Conservation (phyloP, 1,140 invertebrate species). For the Drosophila kohkoa region DNA sequence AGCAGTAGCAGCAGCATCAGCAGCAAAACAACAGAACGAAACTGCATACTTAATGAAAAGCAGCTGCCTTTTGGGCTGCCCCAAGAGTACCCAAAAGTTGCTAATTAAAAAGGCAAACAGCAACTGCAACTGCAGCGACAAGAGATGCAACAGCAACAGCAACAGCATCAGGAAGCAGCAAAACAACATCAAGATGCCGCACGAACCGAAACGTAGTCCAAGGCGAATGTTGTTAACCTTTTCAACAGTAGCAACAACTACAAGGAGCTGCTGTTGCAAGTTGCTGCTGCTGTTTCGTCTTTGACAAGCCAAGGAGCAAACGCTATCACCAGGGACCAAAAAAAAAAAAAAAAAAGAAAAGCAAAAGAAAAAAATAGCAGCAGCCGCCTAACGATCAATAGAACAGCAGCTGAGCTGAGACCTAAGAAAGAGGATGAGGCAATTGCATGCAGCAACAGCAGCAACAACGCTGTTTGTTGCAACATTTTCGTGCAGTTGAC, state of each 20-base stretch:
- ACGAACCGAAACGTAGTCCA: slow-evolving; percentile 67
- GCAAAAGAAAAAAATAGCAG: slow-evolving; percentile 28
- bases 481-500: slow-evolving; percentile 81
- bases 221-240: slow-evolving; percentile 77
- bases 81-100: slow-evolving; percentile 78
- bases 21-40: slow-evolving; percentile 41
- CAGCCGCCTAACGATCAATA: slow-evolving; percentile 79
- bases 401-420: slow-evolving; percentile 67
- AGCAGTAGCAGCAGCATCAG: slow-evolving; percentile 3
- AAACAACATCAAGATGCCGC: slow-evolving; percentile 80
- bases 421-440: slow-evolving; percentile 53
- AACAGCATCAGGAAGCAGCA: slow-evolving; percentile 59
- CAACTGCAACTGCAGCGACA: slow-evolving; percentile 41
- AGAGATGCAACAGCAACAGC: slow-evolving; percentile 24
- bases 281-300: slow-evolving; percentile 43
- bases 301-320: slow-evolving; percentile 82
- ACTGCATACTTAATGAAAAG: slow-evolving; percentile 77
- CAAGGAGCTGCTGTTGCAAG: slow-evolving; percentile 58
- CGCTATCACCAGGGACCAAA: slow-evolving; percentile 79
- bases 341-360: slow-evolving; percentile 45
- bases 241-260: slow-evolving; percentile 52
- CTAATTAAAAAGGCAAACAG: slow-evolving; percentile 82
- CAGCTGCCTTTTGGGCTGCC: slow-evolving; percentile 62
- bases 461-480: slow-evolving; percentile 58
- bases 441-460: slow-evolving; percentile 43